Base-by-base conservation (phyloP, 2,888 invertebrate genomes). In the Folsomia candida region DNA sequence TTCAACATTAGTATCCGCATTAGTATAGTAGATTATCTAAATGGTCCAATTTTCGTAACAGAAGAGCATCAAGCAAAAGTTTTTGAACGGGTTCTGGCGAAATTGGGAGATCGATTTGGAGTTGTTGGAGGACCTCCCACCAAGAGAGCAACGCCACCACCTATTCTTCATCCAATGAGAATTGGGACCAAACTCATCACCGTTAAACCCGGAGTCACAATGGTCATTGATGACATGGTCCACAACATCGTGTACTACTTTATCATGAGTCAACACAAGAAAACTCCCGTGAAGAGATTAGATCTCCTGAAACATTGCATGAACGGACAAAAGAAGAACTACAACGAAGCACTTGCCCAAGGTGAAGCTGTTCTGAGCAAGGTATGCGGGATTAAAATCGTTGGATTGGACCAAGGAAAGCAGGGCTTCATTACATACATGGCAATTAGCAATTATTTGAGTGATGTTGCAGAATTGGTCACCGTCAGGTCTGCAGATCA, bases 251-350 rank as follows among this genome's bases (percentile, higher is more conserved):
- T 79, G 2, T 59, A 75, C 59, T 78, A 76, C 20, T 68, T 78
- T 51, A 70, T 79, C 0, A 58, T 78, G 2, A 61, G 57, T 57
- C 78, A 79, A 26, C 72, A 75, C 28, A 76, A 77, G 69, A 77
- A 76, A 51, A 20, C 72, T 25, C 79, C 79, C 0, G 68, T 76
- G 4, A 79, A 79, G 51, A 58, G 75, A 24, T 47, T 73, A 1
- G 79, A 79, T 24, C 54, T 79, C 47, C 58, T 77, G 3, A 77
- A 76, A 58, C 57, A 76, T 64, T 75, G 76, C 0, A 76, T 79
- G 78, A 76, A 78, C 54, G 70, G 72, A 3, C 75, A 78, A 22
- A 26, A 24, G 0, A 73, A 75, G n/a, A 64, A 70, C 20, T 78
- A 77, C 37, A 11, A 67, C 14, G 71, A 74, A 24, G 73, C 77